A percentile compares a stretch with the other conserved stretches of the same genome.
phyloP scores from a whole-genome alignment of 2,888 invertebrate genomes.

The Beris morrisii region DNA sequence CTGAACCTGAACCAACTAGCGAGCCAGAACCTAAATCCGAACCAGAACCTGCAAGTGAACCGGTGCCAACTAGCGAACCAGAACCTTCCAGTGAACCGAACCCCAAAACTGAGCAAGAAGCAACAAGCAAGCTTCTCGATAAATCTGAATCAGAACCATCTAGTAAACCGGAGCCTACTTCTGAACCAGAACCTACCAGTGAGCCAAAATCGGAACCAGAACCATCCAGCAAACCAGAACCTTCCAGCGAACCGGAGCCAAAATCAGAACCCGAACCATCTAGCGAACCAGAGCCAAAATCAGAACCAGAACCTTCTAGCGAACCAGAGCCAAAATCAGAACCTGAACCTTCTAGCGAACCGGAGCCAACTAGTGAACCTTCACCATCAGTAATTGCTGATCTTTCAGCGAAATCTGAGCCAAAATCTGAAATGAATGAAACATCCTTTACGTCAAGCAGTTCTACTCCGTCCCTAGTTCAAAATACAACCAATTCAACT shows the following conservation, averaged over 20 bases:
- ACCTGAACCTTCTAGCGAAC: slow-evolving; percentile 48
- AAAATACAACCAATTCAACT: too few relatives aligned
- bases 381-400: slow-evolving; percentile 29
- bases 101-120: slow-evolving; percentile 42
- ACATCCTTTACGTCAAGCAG: too few relatives aligned
- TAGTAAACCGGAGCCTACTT: slow-evolving; percentile 43
- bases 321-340: slow-evolving; percentile 41
- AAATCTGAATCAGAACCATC: slow-evolving; percentile 44
- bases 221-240: slow-evolving; percentile 52
- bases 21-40: slow-evolving; percentile 51
- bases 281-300: slow-evolving; percentile 38
- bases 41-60: slow-evolving; percentile 39
- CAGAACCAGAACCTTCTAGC: slow-evolving; percentile 37
- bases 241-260: slow-evolving; percentile 48
- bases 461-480: too few relatives aligned
- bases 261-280: slow-evolving; percentile 41
- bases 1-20: slow-evolving; percentile 47
- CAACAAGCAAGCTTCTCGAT: slow-evolving; percentile 31
- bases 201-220: slow-evolving; percentile 41
- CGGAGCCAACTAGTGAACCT: slow-evolving; percentile 47
- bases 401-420: slow-evolving; percentile 40
- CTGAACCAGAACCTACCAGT: slow-evolving; percentile 29
- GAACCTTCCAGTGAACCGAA: slow-evolving; percentile 40
- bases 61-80: slow-evolving; percentile 28
- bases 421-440: background rate